Evolutionary conservation across 2,113 vertebrate species (phyloP).

Genomic region (Cochlearius cochlearius): DNA sequence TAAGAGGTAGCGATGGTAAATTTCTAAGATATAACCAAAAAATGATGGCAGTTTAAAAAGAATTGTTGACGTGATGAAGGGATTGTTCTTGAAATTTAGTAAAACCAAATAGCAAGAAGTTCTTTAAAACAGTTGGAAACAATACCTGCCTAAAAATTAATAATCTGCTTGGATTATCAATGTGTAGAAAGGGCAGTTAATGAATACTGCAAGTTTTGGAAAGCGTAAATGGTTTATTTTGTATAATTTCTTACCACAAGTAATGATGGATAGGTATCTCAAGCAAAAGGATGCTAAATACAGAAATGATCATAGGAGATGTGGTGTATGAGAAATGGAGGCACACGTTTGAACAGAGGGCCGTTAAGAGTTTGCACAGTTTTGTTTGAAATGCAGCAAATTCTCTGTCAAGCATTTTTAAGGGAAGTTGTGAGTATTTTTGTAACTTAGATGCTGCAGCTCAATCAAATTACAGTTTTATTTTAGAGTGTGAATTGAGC

Average conservation of each 20-base stretch:
- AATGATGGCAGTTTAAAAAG: background rate
- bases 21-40: background rate
- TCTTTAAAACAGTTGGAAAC: background rate
- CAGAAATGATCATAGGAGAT: background rate
- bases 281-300: background rate
- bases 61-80: background rate
- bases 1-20: background rate
- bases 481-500: background rate
- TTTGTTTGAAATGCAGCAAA: background rate
- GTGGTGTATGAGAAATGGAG: background rate
- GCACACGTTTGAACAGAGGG: background rate
- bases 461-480: background rate
- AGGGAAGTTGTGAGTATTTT: background rate
- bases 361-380: background rate
- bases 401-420: background rate
- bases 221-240: background rate
- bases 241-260: background rate
- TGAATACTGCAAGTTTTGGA: background rate
- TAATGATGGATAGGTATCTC: background rate
- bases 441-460: background rate
- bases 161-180: background rate
- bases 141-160: background rate
- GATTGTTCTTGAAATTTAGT: background rate
- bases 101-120: background rate
- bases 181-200: background rate